A percentile compares a stretch with the other conserved stretches of the same genome.
phyloP scores from a whole-genome alignment of 1,140 invertebrate genomes.

The Scaptomyza hsui region DNA sequence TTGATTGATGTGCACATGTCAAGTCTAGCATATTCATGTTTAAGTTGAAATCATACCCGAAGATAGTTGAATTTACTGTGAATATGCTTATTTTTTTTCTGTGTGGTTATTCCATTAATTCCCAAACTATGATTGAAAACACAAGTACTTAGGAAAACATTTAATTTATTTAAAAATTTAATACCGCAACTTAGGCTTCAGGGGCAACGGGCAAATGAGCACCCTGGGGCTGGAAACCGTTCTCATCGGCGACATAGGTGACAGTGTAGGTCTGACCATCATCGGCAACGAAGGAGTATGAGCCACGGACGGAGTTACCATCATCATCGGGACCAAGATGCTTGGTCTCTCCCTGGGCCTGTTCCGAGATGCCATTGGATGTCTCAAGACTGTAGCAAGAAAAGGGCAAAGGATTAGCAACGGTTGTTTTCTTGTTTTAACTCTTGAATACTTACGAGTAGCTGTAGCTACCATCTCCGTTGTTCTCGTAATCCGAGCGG shows the following conservation, averaged over 20 bases:
- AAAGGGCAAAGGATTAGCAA: not conserved
- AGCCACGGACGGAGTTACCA: constrained; percentile 43
- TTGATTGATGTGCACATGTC: too few species aligned
- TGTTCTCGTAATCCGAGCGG: constrained; percentile 70
- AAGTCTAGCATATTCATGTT: too few species aligned
- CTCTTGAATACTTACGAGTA: constrained; percentile 10
- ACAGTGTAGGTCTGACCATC: constrained; percentile 54
- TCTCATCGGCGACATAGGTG: constrained; percentile 79
- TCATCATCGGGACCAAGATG: constrained; percentile 35
- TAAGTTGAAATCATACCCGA: too few species aligned
- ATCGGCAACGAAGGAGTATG: constrained; percentile 38
- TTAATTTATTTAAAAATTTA: constrained; percentile 44
- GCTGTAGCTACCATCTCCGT: too few species aligned
- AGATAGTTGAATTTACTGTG: too few species aligned
- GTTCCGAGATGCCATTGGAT: constrained; percentile 87
- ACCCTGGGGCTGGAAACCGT: constrained; percentile 89
- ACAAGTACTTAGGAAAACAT: constrained; percentile 22
- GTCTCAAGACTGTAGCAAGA: constrained; percentile 85
- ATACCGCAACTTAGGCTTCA: constrained; percentile 40
- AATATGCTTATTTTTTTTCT: too few species aligned
- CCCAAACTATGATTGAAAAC: not conserved
- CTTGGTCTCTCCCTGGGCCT: constrained; percentile 66
- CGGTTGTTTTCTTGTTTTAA: not conserved
- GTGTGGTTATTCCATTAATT: too few species aligned
- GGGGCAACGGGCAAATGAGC: constrained; percentile 86